phyloP scores from a whole-genome alignment of 2,797 vertebrate genomes.

The Pseudochromis fuscus region DNA sequence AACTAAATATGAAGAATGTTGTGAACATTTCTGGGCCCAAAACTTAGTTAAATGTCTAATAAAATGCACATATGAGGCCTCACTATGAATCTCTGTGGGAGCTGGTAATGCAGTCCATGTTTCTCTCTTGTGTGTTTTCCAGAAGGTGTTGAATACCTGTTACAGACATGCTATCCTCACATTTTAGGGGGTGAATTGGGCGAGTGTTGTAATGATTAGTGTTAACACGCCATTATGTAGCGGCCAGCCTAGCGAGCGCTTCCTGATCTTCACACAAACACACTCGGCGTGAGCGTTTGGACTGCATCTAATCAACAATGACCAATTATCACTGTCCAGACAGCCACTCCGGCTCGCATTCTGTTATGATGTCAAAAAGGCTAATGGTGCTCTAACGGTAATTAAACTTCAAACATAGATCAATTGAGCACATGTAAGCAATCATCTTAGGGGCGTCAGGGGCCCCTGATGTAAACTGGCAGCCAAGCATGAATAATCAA shows the following conservation, averaged over 20 bases:
- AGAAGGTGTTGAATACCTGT: not conserved
- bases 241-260: slow-evolving; percentile 13
- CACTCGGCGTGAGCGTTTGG: slow-evolving; percentile 30
- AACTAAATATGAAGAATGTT: too few species aligned
- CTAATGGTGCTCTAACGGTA: slow-evolving; percentile 63
- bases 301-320: slow-evolving; percentile 47
- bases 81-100: too few species aligned
- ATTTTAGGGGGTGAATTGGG: not conserved
- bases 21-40: not conserved
- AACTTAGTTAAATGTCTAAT: not conserved
- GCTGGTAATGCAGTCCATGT: too few species aligned
- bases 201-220: not conserved
- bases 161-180: not conserved
- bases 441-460: slow-evolving; percentile 63
- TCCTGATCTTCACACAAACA: slow-evolving; percentile 25
- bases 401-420: slow-evolving; percentile 74
- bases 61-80: too few species aligned
- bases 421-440: slow-evolving; percentile 66
- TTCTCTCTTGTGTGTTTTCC: too few species aligned
- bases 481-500: slow-evolving; percentile 59
- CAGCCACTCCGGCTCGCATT: slow-evolving; percentile 21
- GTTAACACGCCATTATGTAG: slow-evolving; percentile 3
- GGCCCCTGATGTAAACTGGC: slow-evolving; percentile 49
- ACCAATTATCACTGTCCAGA: slow-evolving; percentile 51
- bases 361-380: slow-evolving; percentile 52